These are phyloP conservation scores for Odontomyia ornata DNA, from an alignment of 2,888 invertebrate species.

Conservation along the genomic window DNA sequence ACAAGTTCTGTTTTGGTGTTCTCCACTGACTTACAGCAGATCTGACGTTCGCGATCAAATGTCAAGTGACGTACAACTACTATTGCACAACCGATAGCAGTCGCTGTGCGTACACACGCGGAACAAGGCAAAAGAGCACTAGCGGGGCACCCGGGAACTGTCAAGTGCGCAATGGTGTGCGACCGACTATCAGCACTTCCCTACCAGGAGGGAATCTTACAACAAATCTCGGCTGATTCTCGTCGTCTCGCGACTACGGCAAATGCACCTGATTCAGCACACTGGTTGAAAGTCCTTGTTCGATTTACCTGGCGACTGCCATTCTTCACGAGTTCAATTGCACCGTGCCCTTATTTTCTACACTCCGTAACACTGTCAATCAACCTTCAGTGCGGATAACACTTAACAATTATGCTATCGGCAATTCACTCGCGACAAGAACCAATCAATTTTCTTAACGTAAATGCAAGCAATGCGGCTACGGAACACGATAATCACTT, in stretches of 20 bases:
- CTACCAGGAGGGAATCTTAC: background rate
- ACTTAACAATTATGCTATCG: background rate
- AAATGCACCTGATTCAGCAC: background rate
- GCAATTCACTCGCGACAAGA: background rate
- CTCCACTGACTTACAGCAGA: background rate
- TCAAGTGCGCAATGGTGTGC: constrained; percentile 34
- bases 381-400: background rate
- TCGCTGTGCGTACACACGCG: background rate
- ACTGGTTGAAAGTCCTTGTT: background rate
- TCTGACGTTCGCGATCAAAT: constrained; percentile 41
- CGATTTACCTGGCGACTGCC: background rate
- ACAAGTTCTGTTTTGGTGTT: constrained; percentile 25
- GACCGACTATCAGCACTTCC: constrained; percentile 1
- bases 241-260: background rate
- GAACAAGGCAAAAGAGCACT: background rate
- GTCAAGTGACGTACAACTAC: constrained; percentile 24
- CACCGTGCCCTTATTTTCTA: background rate
- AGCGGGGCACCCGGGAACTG: constrained; percentile 24
- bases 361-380: background rate
- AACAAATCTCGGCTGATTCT: background rate
- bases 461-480: background rate
- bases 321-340: background rate
- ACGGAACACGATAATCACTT: background rate
- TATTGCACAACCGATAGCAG: background rate
- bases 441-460: background rate